A percentile compares a stretch with the other conserved stretches of the same genome.
phyloP scores from a whole-genome alignment of 2,888 invertebrate genomes.

The Linnaemya tessellans region DNA sequence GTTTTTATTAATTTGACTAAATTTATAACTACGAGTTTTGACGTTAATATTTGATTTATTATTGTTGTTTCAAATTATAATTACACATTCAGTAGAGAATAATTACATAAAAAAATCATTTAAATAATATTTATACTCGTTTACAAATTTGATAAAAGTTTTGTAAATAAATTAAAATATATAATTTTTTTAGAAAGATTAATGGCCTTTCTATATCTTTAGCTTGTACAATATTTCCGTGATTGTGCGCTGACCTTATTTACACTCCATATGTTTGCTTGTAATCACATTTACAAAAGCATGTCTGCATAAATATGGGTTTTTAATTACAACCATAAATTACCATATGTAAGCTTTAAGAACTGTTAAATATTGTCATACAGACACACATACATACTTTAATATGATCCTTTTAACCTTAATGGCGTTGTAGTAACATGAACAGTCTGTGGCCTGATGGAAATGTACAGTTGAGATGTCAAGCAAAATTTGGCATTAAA shows the following conservation, averaged over 20 bases:
- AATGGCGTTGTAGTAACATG: not conserved
- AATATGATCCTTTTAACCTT: not conserved
- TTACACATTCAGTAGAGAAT: too few species aligned
- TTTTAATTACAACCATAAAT: constrained; percentile 64
- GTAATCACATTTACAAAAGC: not conserved
- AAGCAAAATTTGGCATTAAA: too few species aligned
- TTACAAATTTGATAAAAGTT: too few species aligned
- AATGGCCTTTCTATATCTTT: not conserved
- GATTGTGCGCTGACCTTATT: not conserved
- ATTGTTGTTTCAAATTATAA: too few species aligned
- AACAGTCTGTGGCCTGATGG: not conserved
- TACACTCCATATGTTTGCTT: not conserved
- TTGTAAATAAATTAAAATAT: too few species aligned
- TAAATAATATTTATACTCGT: too few species aligned
- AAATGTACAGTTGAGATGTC: too few species aligned
- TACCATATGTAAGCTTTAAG: constrained; percentile 39
- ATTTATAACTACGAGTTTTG: too few species aligned
- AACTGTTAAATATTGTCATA: not conserved
- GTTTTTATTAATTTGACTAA: too few species aligned
- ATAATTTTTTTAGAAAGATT: not conserved
- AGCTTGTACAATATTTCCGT: not conserved
- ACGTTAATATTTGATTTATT: too few species aligned
- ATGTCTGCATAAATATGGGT: constrained; percentile 3
- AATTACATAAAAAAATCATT: too few species aligned
- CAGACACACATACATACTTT: not conserved